Conservation (phyloP, 1,140 invertebrate species). For the Musca vetustissima region DNA sequence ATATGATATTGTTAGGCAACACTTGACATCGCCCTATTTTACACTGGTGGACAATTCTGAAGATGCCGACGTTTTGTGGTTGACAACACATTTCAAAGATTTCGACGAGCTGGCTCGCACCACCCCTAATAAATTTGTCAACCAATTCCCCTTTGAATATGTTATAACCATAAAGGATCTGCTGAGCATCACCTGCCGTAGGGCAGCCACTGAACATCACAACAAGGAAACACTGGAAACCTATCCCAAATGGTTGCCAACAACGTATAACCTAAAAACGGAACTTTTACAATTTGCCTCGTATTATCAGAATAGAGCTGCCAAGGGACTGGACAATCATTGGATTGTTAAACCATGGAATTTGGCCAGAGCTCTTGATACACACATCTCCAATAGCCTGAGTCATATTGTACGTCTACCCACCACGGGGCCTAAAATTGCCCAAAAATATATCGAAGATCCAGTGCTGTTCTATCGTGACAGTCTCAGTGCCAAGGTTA, state of each 20-base stretch:
- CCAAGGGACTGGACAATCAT: slow-evolving; percentile 74
- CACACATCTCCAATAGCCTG: slow-evolving; percentile 78
- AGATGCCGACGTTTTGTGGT: slow-evolving; percentile 87
- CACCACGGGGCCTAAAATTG: slow-evolving; percentile 82
- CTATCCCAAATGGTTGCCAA: slow-evolving; percentile 79
- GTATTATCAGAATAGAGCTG: slow-evolving; percentile 75
- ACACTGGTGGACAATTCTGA: slow-evolving; percentile 69
- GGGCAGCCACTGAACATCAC: slow-evolving; percentile 58
- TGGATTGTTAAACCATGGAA: slow-evolving; percentile 97
- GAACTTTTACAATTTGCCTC: slow-evolving; percentile 80
- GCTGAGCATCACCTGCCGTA: slow-evolving; percentile 71
- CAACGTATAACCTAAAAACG: slow-evolving; percentile 83
- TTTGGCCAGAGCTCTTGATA: slow-evolving; percentile 84
- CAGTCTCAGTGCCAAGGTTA: slow-evolving; percentile 72
- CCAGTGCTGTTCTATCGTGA: slow-evolving; percentile 80
- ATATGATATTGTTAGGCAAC: slow-evolving; percentile 70
- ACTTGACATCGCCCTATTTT: slow-evolving; percentile 74
- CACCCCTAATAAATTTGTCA: slow-evolving; percentile 72
- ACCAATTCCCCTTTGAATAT: slow-evolving; percentile 91
- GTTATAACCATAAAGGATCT: slow-evolving; percentile 88
- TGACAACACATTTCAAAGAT: slow-evolving; percentile 74
- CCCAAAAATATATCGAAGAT: slow-evolving; percentile 82
- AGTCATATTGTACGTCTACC: slow-evolving; percentile 75
- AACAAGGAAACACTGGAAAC: slow-evolving; percentile 61
- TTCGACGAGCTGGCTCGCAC: slow-evolving; percentile 68